phyloP scores from a whole-genome alignment of 2,888 invertebrate genomes.

The Drosophila anceps region DNA sequence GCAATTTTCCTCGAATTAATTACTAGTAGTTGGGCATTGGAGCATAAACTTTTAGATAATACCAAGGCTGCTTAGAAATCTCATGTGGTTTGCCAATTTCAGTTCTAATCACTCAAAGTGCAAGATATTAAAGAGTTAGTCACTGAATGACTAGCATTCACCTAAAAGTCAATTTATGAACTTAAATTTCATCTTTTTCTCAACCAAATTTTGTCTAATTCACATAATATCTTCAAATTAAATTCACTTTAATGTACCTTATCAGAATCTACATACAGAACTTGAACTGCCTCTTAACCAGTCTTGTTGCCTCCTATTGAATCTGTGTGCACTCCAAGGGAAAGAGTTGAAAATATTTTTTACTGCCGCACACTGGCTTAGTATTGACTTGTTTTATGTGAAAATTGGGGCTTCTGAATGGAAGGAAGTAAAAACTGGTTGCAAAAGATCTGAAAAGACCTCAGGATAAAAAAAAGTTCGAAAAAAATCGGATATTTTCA shows the following conservation, averaged over 20 bases:
- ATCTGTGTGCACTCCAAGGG: background rate
- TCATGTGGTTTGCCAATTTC: background rate
- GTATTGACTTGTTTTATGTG: background rate
- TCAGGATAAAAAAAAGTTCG: too few relatives aligned
- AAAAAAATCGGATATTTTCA: background rate
- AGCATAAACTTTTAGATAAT: background rate
- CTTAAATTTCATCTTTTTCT: background rate
- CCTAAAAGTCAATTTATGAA: background rate
- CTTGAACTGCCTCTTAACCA: background rate
- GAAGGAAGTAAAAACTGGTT: too few relatives aligned
- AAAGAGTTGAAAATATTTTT: background rate
- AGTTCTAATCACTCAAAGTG: background rate
- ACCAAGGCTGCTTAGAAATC: background rate
- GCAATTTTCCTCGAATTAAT: slow-evolving; percentile 7
- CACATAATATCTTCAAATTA: background rate
- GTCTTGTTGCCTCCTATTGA: background rate
- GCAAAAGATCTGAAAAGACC: too few relatives aligned
- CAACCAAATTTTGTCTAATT: background rate
- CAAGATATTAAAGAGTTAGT: background rate
- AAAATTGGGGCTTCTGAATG: background rate
- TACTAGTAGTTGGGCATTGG: background rate
- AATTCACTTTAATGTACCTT: background rate
- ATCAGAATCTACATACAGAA: background rate
- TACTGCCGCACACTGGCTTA: background rate
- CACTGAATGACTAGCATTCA: background rate